A percentile compares a stretch with the other conserved stretches of the same genome.
Evolutionary conservation across 2,113 vertebrate genomes (phyloP).

Genomic region (Okapia johnstoni): DNA sequence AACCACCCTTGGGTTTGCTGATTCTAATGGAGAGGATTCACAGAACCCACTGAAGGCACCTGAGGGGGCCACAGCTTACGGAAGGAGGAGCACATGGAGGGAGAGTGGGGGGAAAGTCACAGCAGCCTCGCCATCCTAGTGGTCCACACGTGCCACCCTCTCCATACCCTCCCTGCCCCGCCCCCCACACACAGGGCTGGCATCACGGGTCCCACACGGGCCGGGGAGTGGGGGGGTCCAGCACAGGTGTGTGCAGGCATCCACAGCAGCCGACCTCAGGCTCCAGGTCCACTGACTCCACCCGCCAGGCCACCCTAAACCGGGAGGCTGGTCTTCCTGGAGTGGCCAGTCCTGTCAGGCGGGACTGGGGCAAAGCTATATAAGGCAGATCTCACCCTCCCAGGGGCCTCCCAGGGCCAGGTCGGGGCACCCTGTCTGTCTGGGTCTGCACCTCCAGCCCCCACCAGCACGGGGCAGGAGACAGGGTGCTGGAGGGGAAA

Average conservation of each 20-base stretch:
- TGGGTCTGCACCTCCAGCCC: neutral
- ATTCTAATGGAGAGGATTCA: neutral
- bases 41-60: neutral
- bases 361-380: neutral
- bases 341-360: neutral
- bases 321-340: too few species aligned
- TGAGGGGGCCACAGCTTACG: neutral
- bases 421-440: rapidly evolving
- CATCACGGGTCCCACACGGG: neutral
- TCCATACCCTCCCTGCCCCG: neutral
- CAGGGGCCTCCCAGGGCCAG: neutral
- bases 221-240: neutral
- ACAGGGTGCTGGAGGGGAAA: neutral
- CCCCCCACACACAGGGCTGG: neutral
- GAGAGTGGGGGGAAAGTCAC: neutral
- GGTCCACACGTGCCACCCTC: neutral
- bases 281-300: too few species aligned
- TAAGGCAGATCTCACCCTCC: neutral
- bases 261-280: rapidly evolving
- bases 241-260: neutral
- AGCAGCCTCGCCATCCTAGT: neutral
- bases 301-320: neutral
- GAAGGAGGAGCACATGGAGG: neutral
- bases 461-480: neutral
- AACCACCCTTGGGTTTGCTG: too few species aligned